Conservation (phyloP, 1,140 invertebrate species). For the Nasonia vitripennis region DNA sequence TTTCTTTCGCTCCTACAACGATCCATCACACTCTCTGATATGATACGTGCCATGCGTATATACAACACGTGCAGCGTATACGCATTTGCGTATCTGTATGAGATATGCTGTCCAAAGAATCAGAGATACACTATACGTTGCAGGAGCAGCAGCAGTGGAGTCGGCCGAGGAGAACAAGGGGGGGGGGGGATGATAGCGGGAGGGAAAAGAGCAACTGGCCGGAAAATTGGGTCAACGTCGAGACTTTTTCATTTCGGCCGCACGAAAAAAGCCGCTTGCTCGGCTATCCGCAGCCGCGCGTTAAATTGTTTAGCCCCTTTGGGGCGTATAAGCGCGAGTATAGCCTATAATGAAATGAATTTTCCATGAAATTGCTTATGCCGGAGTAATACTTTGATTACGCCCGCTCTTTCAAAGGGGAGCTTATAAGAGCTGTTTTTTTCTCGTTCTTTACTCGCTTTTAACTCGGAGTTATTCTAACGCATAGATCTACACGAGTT, state of each 20-base stretch:
- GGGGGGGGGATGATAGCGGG: too few relatives aligned
- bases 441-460: too few relatives aligned
- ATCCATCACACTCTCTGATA: not conserved
- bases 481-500: too few relatives aligned
- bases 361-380: not conserved
- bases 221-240: constrained; percentile 26
- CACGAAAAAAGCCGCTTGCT: not conserved
- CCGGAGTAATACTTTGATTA: not conserved
- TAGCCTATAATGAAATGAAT: constrained; percentile 12
- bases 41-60: not conserved
- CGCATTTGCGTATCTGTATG: not conserved
- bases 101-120: not conserved
- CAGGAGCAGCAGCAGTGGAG: too few relatives aligned
- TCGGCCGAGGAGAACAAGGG: too few relatives aligned
- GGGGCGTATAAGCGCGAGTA: not conserved
- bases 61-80: not conserved
- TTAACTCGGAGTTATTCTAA: too few relatives aligned
- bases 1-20: not conserved
- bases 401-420: too few relatives aligned
- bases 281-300: not conserved
- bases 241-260: constrained; percentile 1
- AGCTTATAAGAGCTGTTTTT: too few relatives aligned
- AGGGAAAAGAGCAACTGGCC: not conserved
- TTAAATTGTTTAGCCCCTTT: constrained; percentile 4
- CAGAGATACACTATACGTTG: too few relatives aligned